Conservation (phyloP, 1,140 invertebrate genomes). For the Adelges cooleyi region DNA sequence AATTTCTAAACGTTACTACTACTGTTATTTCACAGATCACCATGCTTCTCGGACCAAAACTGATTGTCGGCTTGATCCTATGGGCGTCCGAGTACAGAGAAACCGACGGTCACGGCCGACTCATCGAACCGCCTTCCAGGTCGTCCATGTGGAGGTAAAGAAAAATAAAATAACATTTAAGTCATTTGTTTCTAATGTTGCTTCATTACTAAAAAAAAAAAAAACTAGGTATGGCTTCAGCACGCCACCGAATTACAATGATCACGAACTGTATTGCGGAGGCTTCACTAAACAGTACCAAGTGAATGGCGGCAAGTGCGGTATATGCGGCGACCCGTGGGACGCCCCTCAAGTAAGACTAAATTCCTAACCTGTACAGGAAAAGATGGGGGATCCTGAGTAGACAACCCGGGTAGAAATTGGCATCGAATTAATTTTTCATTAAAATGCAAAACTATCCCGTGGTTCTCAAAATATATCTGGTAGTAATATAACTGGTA, state of each 20-base stretch:
- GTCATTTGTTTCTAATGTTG: neutral
- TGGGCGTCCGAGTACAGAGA: neutral
- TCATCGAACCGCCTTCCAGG: slow-evolving; percentile 73
- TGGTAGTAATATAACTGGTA: neutral
- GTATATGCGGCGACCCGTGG: slow-evolving; percentile 77
- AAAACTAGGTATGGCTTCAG: slow-evolving; percentile 45
- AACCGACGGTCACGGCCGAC: slow-evolving; percentile 50
- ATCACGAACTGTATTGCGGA: slow-evolving; percentile 80
- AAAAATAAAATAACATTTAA: neutral
- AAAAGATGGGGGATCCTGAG: too few relatives aligned
- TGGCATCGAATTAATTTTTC: too few relatives aligned
- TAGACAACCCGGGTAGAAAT: too few relatives aligned
- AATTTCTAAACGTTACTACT: too few relatives aligned
- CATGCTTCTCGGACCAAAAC: slow-evolving; percentile 3
- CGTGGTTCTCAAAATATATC: too few relatives aligned
- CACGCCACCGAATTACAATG: slow-evolving; percentile 64
- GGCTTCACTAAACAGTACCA: slow-evolving; percentile 69
- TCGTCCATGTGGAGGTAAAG: slow-evolving; percentile 60
- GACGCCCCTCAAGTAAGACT: slow-evolving; percentile 44
- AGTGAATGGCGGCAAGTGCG: slow-evolving; percentile 64
- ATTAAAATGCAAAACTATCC: too few relatives aligned
- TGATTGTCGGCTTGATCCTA: neutral
- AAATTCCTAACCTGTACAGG: neutral
- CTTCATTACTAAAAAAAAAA: neutral
- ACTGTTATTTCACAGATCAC: neutral